These are phyloP conservation scores for Oscheius sp. DNA, from an alignment of 2,888 invertebrate genomes.

Conservation along the genomic window DNA sequence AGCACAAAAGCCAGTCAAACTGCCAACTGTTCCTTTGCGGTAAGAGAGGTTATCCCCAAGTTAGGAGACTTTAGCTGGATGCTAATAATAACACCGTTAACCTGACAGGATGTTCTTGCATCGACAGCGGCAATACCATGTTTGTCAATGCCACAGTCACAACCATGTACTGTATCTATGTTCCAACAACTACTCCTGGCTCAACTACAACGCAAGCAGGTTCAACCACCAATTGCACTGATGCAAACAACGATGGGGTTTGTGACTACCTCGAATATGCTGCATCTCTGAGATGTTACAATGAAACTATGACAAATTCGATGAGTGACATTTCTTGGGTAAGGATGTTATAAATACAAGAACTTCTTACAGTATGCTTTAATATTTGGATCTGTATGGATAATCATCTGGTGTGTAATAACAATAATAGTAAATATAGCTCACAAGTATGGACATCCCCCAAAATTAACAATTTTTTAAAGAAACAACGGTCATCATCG, in stretches of 20 bases:
- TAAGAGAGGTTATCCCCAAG: neutral
- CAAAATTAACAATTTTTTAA: slow-evolving; percentile 19
- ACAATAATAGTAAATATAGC: slow-evolving; percentile 46
- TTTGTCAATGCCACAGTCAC: neutral
- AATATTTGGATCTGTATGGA: slow-evolving; percentile 46
- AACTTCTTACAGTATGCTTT: slow-evolving; percentile 46
- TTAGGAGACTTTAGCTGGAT: neutral
- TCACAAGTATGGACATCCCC: slow-evolving; percentile 36
- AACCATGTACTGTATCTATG: neutral
- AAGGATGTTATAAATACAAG: too few relatives aligned
- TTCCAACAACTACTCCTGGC: neutral
- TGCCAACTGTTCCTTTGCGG: neutral
- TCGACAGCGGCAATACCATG: neutral
- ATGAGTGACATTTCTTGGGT: slow-evolving; percentile 10
- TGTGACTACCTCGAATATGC: slow-evolving; percentile 24
- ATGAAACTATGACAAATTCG: slow-evolving; percentile 2
- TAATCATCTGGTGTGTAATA: slow-evolving; percentile 52
- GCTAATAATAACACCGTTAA: neutral
- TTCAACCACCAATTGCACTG: neutral
- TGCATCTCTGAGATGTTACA: slow-evolving; percentile 17
- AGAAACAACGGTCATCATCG: slow-evolving; percentile 55
- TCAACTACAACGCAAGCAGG: neutral
- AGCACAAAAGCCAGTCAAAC: neutral
- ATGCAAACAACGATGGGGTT: neutral
- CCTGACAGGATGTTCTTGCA: neutral